Conservation (phyloP, 2,797 vertebrate species). For the Pygocentrus nattereri region DNA sequence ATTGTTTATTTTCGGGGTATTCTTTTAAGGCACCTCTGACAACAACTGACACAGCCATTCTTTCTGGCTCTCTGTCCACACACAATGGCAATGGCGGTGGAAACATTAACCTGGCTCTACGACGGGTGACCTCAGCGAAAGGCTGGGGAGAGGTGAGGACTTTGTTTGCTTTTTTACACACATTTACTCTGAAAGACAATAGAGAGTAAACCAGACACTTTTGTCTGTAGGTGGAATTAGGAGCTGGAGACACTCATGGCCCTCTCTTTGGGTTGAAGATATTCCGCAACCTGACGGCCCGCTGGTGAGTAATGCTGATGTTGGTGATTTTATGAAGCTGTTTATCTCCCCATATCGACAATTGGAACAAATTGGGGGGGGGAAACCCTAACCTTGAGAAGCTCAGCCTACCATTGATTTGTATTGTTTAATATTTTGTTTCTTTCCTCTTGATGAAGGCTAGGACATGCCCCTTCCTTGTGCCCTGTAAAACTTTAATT, state of each 20-base stretch:
- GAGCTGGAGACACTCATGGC: conserved; percentile 94
- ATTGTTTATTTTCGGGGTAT: conserved; percentile 35
- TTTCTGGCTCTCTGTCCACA: conserved; percentile 97
- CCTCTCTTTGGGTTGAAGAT: conserved; percentile 94
- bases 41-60: conserved; percentile 91
- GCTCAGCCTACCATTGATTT: not conserved
- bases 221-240: conserved; percentile 90
- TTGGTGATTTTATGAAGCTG: not conserved
- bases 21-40: conserved; percentile 90
- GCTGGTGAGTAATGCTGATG: conserved; percentile 78
- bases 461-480: not conserved
- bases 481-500: not conserved
- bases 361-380: not conserved
- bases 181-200: not conserved
- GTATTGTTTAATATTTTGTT: not conserved
- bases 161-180: not conserved
- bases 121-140: conserved; percentile 92
- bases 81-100: conserved; percentile 98
- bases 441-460: no score
- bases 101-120: conserved; percentile 89
- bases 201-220: not conserved
- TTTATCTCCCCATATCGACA: not conserved
- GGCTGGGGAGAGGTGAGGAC: conserved; percentile 94
- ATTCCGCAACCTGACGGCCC: conserved; percentile 93
- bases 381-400: not conserved